These are phyloP conservation scores for Drosophila quinaria DNA, from an alignment of 2,888 invertebrate species.

Conservation along the genomic window DNA sequence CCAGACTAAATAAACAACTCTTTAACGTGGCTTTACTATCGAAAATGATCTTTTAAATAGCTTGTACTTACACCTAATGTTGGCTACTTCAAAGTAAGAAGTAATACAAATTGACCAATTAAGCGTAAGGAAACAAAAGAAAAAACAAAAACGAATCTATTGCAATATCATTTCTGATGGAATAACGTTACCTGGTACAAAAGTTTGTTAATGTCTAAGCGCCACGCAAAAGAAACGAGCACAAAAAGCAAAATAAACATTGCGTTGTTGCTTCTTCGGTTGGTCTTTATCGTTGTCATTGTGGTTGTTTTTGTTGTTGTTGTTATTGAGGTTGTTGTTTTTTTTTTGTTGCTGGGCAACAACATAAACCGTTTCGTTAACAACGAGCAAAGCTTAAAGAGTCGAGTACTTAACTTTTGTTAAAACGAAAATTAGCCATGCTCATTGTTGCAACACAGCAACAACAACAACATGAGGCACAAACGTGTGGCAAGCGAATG, in stretches of 20 bases:
- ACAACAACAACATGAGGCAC: constrained; percentile 43
- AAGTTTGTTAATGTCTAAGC: constrained; percentile 51
- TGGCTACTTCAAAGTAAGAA: constrained; percentile 21
- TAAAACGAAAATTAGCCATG: constrained; percentile 78
- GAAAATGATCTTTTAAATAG: constrained; percentile 11
- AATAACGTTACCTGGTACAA: constrained; percentile 17
- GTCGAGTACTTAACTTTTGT: constrained; percentile 75
- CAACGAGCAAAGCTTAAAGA: constrained; percentile 66
- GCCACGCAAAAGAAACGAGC: constrained; percentile 50
- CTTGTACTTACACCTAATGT: constrained; percentile 31
- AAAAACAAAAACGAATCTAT: constrained; percentile 19
- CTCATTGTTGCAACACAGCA: constrained; percentile 75
- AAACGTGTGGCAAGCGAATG: constrained; percentile 68
- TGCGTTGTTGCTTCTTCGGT: constrained; percentile 30
- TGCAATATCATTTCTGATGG: constrained; percentile 37
- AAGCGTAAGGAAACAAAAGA: constrained; percentile 2
- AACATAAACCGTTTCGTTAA: constrained; percentile 60
- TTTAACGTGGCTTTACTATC: neutral
- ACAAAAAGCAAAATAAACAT: constrained; percentile 33
- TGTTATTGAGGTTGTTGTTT: constrained; percentile 25
- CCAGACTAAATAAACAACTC: neutral
- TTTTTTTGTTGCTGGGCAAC: constrained; percentile 40
- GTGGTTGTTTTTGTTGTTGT: constrained; percentile 6
- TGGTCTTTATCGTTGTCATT: constrained; percentile 31
- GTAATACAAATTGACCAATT: constrained; percentile 52